A percentile compares a stretch with the other conserved stretches of the same genome.
Evolutionary conservation across 2,797 vertebrate species (phyloP).

Genomic region (Rhabdophis nuchalis): DNA sequence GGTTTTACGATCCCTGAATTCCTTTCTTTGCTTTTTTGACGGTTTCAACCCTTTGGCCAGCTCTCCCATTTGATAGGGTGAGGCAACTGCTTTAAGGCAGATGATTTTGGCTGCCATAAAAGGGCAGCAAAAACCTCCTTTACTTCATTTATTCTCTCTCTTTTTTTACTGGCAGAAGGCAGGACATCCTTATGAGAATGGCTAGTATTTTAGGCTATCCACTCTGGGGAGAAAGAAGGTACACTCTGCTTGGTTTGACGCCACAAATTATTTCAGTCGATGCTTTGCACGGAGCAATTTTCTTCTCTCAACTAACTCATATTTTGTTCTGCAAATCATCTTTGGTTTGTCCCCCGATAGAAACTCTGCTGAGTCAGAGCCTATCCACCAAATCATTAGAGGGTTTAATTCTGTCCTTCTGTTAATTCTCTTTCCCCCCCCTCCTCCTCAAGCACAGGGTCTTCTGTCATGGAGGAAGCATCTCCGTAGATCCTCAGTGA

Average conservation of each 20-base stretch:
- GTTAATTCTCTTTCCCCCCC: background rate
- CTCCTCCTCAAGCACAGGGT: slow-evolving; percentile 25
- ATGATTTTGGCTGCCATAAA: background rate
- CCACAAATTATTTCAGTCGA: background rate
- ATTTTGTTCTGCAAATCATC: background rate
- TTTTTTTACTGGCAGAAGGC: background rate
- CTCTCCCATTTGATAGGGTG: background rate
- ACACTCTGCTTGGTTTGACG: background rate
- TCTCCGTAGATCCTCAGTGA: slow-evolving; percentile 34
- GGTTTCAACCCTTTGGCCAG: background rate
- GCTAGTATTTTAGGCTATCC: background rate
- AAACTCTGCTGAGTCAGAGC: background rate
- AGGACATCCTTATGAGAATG: background rate
- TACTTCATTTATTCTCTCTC: background rate
- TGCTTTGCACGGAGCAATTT: background rate
- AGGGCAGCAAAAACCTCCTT: background rate
- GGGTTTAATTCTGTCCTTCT: background rate
- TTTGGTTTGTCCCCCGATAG: background rate
- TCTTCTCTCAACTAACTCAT: too few relatives aligned
- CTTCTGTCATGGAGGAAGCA: slow-evolving; percentile 45
- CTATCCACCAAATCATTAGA: background rate
- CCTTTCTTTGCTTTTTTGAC: background rate
- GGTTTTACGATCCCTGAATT: background rate
- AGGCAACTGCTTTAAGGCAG: background rate
- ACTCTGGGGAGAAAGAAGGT: fast-evolving